phyloP scores from a whole-genome alignment of 2,113 vertebrate species.

The Calidris pugnax region DNA sequence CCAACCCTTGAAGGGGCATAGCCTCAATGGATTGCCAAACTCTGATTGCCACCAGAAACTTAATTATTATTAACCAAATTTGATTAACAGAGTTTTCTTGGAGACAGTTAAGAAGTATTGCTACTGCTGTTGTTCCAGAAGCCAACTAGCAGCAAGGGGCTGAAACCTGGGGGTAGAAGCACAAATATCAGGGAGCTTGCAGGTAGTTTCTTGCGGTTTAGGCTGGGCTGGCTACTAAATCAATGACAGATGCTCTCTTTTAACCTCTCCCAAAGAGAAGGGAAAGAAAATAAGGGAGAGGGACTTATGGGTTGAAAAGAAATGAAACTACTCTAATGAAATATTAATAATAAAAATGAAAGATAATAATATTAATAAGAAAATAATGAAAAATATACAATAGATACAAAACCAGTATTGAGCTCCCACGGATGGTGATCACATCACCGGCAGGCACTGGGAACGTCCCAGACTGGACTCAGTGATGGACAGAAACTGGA shows the following conservation, averaged over 20 bases:
- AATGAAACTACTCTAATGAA: background rate
- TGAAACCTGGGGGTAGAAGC: background rate
- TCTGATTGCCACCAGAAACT: background rate
- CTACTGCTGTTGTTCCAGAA: background rate
- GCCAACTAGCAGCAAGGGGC: background rate
- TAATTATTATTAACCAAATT: background rate
- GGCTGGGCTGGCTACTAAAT: background rate
- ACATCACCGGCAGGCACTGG: background rate
- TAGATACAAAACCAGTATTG: background rate
- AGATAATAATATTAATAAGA: background rate
- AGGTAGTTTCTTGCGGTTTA: rapidly evolving
- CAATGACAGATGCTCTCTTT: background rate
- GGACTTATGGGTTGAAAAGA: background rate
- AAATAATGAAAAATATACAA: background rate
- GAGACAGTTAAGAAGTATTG: background rate
- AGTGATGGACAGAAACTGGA: background rate
- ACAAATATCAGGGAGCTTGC: rapidly evolving
- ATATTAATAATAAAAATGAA: background rate
- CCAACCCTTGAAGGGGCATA: background rate
- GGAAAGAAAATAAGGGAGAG: background rate
- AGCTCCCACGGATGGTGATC: background rate
- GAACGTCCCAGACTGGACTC: background rate
- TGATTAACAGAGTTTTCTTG: background rate
- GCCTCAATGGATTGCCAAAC: background rate
- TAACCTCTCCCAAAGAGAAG: background rate